Evolutionary conservation across 2,888 invertebrate species (phyloP).

Genomic region (Malthinus flaveolus): DNA sequence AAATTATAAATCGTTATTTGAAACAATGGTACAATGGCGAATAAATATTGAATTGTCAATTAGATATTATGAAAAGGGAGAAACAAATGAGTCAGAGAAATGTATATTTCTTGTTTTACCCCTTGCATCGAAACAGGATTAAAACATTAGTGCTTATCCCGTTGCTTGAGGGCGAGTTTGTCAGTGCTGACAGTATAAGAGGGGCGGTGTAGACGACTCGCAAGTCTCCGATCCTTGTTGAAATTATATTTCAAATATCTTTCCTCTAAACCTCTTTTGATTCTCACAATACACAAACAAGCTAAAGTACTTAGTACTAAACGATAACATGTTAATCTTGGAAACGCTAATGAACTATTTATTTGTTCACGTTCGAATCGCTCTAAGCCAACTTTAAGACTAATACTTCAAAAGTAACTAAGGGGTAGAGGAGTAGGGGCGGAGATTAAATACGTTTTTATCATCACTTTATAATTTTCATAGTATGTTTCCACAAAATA

Average conservation of each 20-base stretch:
- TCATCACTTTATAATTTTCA: no score
- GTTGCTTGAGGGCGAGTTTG: slow-evolving; percentile 29
- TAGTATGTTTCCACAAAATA: no score
- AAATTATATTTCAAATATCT: slow-evolving; percentile 29
- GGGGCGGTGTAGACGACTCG: slow-evolving; percentile 21
- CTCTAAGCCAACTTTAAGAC: no score
- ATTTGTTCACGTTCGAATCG: no score
- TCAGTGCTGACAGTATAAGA: slow-evolving; percentile 29
- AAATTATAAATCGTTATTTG: slow-evolving; percentile 5
- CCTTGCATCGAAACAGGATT: slow-evolving; percentile 31
- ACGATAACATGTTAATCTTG: no score
- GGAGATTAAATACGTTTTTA: no score
- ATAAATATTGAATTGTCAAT: slow-evolving; percentile 27
- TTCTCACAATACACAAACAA: no score
- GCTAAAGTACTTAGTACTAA: no score
- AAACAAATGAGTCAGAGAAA: slow-evolving; percentile 26
- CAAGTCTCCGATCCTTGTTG: slow-evolving; percentile 24
- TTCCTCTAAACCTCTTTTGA: neutral
- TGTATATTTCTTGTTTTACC: slow-evolving; percentile 27
- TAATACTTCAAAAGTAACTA: no score
- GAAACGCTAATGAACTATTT: no score
- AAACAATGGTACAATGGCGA: slow-evolving; percentile 7
- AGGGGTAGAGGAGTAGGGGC: no score
- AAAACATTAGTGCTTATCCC: slow-evolving; percentile 32
- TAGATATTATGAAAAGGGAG: slow-evolving; percentile 19